A percentile compares a stretch with the other conserved stretches of the same genome.
Evolutionary conservation across 2,797 vertebrate genomes (phyloP).

Genomic region (Hippoglossus hippoglossus): DNA sequence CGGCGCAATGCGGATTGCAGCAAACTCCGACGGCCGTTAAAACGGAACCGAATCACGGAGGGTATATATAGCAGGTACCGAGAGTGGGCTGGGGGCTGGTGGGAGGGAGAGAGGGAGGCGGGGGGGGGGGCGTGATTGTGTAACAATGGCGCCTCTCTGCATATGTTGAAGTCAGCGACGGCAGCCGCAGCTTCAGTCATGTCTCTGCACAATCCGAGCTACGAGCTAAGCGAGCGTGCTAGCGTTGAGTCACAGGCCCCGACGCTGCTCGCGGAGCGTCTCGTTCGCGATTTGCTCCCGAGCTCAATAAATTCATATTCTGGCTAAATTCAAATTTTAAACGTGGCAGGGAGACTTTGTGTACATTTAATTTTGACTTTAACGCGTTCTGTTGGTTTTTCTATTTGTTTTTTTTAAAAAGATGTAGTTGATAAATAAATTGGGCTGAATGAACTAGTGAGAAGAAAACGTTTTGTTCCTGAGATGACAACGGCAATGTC

Average conservation of each 20-base stretch:
- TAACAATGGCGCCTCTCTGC: slow-evolving; percentile 76
- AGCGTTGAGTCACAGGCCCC: slow-evolving; percentile 53
- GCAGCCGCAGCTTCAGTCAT: slow-evolving; percentile 6
- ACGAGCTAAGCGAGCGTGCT: slow-evolving; percentile 27
- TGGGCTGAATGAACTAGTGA: slow-evolving; percentile 8
- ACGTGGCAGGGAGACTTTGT: background rate
- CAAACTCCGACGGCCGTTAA: slow-evolving; percentile 97
- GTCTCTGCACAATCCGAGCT: background rate
- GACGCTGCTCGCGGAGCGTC: slow-evolving; percentile 31
- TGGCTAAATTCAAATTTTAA: background rate
- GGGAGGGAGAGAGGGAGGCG: too few species aligned
- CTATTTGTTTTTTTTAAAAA: too few species aligned
- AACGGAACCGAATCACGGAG: slow-evolving; percentile 98
- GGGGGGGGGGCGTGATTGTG: slow-evolving; percentile 65
- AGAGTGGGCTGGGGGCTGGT: slow-evolving; percentile 50
- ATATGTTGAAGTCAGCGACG: slow-evolving; percentile 54
- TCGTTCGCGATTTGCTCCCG: slow-evolving; percentile 5
- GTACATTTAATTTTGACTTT: background rate
- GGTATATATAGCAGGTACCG: slow-evolving; percentile 96
- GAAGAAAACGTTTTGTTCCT: background rate
- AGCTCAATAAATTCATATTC: slow-evolving; percentile 15
- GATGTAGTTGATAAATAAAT: too few species aligned
- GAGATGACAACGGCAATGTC: slow-evolving; percentile 52
- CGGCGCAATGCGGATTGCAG: slow-evolving; percentile 99
- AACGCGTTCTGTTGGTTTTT: too few species aligned